Evolutionary conservation across 2,888 invertebrate species (phyloP), one percentile per base, ranked within the genome.

Genomic region (Leptodirus hochenwartii): DNA sequence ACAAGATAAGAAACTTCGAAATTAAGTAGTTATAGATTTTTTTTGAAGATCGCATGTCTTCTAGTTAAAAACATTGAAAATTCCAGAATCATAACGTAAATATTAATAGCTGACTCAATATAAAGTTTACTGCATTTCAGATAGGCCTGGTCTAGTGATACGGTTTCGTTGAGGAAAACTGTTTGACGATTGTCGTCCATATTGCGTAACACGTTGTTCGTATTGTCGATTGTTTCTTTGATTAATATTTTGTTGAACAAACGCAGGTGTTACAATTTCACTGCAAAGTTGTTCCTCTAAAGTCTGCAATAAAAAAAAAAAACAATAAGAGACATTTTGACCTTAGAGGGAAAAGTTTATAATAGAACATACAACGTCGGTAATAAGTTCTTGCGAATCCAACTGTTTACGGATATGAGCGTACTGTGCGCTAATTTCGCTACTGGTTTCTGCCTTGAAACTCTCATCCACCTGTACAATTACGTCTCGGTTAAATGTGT

Each of bases 401-500:
- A 35, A 34, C 25, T 35, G 32, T 16, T 34, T 28, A 11, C 34
- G 20, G 22, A 34, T 41, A 65, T 66, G 51, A 53, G 59, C 52
- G 39, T 70, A 69, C 45, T 73, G 69, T 15, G 59, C 51, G 22
- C 53, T 46, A 1, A 64, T 2, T 39, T 69, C 69, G 37, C 63
- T 60, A 38, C 62, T 61, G 37, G 62, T 61, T 2, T 56, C 53
- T 32, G 49, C 42, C 36, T 56, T 55, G 0, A 73, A 49, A 20
- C 20, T 8, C 45, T 47, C 56, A 4, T 60, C 51, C n/a, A 77
- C n/a, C n/a, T n/a, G n/a, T n/a, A n/a, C n/a, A n/a, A n/a, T 42
- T 26, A 70, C 63, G 43, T 78, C 75, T 37, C 51, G 52, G 43
- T 67, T 69, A 46, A 70, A 72, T 8, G 67, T 68, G 4, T 37